A percentile compares a stretch with the other conserved stretches of the same genome.
Conservation (phyloP, 2,888 invertebrate genomes). For the Drosophila quinaria region DNA sequence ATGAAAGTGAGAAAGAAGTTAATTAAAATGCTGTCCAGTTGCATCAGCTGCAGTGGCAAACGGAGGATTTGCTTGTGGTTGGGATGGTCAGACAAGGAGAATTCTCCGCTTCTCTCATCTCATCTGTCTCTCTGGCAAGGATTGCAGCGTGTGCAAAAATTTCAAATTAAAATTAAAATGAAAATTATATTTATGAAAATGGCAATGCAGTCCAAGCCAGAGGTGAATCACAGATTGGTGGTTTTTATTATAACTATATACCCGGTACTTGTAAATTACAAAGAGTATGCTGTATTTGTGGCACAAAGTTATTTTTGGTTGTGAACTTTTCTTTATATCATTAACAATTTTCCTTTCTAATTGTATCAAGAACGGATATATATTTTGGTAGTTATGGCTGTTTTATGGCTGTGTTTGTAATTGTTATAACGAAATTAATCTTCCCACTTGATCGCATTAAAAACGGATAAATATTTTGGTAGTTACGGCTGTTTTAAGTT, state of each 20-base stretch:
- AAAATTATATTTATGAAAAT: slow-evolving; percentile 56
- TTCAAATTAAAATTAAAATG: slow-evolving; percentile 52
- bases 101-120: not conserved
- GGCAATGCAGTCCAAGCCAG: slow-evolving; percentile 22
- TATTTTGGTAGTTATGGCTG: too few species aligned
- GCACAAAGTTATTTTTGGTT: too few species aligned
- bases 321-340: not conserved
- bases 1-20: slow-evolving; percentile 43
- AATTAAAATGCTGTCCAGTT: slow-evolving; percentile 65
- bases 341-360: not conserved
- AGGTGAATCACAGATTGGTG: slow-evolving; percentile 3
- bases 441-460: too few species aligned
- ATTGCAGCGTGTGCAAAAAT: slow-evolving; percentile 51
- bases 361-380: not conserved
- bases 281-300: not conserved
- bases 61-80: slow-evolving; percentile 26
- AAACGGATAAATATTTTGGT: not conserved
- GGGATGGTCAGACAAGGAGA: slow-evolving; percentile 3
- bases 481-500: not conserved
- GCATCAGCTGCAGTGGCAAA: slow-evolving; percentile 29
- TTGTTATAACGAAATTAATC: too few species aligned
- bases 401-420: too few species aligned
- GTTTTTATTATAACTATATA: not conserved
- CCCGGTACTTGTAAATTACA: not conserved
- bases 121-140: slow-evolving; percentile 14